Conservation (phyloP, 2,888 invertebrate species). For the Macrophya alboannulata region DNA sequence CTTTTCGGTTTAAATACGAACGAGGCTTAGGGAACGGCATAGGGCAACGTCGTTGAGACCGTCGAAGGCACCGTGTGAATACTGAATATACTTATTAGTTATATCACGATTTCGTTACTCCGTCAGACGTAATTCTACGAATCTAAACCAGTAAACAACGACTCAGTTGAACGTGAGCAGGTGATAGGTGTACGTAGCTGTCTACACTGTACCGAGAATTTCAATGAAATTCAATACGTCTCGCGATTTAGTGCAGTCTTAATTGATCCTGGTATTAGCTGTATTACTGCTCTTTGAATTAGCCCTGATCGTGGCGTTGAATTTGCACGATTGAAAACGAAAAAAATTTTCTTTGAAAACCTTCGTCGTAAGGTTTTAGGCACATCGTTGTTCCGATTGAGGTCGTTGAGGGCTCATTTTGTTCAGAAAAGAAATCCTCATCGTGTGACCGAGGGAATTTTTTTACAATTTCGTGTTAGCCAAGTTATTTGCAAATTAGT, state of each 20-base stretch:
- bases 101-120: conserved; percentile 22
- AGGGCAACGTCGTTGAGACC: background rate
- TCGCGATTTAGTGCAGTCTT: background rate
- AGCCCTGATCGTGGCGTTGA: background rate
- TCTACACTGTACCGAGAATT: background rate
- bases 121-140: conserved; percentile 28
- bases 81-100: conserved; percentile 40
- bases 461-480: no score
- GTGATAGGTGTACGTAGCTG: background rate
- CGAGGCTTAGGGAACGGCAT: conserved; percentile 18
- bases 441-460: no score
- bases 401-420: no score
- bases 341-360: no score
- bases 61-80: conserved; percentile 24
- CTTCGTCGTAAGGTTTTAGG: no score
- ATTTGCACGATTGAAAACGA: background rate
- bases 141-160: conserved; percentile 4
- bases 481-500: no score
- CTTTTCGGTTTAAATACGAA: conserved; percentile 35
- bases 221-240: background rate
- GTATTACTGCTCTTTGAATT: background rate
- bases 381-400: no score
- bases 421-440: no score
- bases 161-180: background rate
- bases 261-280: conserved; percentile 1